Percentiles rank a stretch among this genome's conserved stretches.
These are phyloP conservation scores for Oeneis ivallda DNA, from an alignment of 2,888 invertebrate species.

Conservation along the genomic window DNA sequence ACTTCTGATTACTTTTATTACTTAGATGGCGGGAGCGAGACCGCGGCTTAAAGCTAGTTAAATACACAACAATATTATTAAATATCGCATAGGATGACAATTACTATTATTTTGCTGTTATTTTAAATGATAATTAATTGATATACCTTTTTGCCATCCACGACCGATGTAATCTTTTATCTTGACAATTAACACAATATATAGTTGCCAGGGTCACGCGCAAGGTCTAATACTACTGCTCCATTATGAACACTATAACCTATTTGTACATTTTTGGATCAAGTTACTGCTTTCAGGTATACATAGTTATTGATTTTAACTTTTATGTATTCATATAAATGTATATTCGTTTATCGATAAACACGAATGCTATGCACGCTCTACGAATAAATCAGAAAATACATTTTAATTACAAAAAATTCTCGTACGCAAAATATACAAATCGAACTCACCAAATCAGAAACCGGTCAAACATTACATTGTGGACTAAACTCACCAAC, in stretches of 20 bases:
- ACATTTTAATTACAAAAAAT: neutral
- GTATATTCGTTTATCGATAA: no score
- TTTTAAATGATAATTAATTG: constrained; percentile 7
- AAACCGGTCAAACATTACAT: neutral
- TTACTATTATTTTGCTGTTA: constrained; percentile 9
- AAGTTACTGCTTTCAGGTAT: neutral
- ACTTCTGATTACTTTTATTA: no score
- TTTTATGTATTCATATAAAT: no score
- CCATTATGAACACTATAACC: neutral
- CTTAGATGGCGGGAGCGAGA: no score
- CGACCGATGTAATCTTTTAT: constrained; percentile 8
- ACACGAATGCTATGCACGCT: no score
- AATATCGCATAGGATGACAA: constrained; percentile 44
- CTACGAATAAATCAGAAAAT: neutral
- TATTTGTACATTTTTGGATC: neutral
- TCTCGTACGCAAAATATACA: neutral
- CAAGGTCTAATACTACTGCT: constrained; percentile 7
- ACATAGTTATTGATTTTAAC: neutral
- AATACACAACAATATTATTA: no score
- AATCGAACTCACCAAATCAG: constrained; percentile 10
- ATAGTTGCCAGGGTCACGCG: constrained; percentile 9
- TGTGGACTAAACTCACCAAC: neutral
- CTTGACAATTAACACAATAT: constrained; percentile 4
- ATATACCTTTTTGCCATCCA: constrained; percentile 22
- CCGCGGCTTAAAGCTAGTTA: no score